Conservation (phyloP, 53 echinoderm and acorn worm species). For the Echinometra lucunter region DNA sequence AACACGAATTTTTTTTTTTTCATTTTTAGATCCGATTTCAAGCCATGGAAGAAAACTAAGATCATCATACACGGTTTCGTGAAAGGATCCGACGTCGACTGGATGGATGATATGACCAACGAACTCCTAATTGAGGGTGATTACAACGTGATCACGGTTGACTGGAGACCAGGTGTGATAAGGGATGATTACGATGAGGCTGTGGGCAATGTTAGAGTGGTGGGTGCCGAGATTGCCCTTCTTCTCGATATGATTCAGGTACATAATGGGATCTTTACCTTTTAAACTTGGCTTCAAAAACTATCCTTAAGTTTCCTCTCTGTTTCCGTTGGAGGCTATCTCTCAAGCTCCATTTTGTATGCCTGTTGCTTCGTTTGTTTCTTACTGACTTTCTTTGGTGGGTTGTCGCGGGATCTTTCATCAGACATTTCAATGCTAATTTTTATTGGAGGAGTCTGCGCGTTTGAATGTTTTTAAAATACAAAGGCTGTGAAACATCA, state of each 20-base stretch:
- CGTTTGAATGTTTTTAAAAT: too few relatives aligned
- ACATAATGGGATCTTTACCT: background rate
- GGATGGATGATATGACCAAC: constrained; percentile 88
- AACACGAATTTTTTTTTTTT: too few relatives aligned
- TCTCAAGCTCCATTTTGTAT: too few relatives aligned
- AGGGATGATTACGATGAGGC: constrained; percentile 80
- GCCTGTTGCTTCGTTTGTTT: too few relatives aligned
- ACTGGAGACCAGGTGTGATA: constrained; percentile 83
- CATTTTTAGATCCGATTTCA: constrained; percentile 67
- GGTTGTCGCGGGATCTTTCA: too few relatives aligned
- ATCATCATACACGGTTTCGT: constrained; percentile 78
- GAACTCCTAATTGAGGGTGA: constrained; percentile 81
- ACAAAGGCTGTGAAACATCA: too few relatives aligned
- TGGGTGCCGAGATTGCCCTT: constrained; percentile 90
- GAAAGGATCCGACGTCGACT: constrained; percentile 78
- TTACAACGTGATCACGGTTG: constrained; percentile 88
- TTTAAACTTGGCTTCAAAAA: too few relatives aligned
- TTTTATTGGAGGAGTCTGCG: too few relatives aligned
- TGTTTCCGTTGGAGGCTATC: too few relatives aligned
- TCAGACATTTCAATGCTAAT: too few relatives aligned
- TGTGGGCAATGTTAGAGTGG: constrained; percentile 87
- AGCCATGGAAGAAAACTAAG: constrained; percentile 68
- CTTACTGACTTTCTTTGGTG: too few relatives aligned
- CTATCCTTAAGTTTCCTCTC: too few relatives aligned
- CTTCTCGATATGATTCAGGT: constrained; percentile 88